Conservation (phyloP, 2,797 vertebrate species). For the Hozukius guyotensis region DNA sequence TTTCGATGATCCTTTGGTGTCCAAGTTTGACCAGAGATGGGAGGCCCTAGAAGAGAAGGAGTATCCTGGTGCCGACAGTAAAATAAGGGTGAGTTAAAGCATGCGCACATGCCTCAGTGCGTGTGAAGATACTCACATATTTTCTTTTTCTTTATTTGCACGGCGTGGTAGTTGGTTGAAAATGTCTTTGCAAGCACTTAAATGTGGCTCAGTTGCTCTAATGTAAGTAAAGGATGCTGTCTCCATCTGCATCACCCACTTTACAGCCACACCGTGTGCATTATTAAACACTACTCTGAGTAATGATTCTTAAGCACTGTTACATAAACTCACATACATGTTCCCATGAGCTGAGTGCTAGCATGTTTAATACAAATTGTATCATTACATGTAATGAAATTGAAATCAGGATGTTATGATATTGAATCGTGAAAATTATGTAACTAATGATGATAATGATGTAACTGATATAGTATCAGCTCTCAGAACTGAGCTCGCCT, state of each 20-base stretch:
- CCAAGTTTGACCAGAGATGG: constrained; percentile 98
- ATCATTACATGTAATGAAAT: background rate
- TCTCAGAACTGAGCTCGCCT: background rate
- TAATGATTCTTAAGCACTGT: background rate
- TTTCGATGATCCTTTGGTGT: constrained; percentile 95
- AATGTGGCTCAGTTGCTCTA: background rate
- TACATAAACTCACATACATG: background rate
- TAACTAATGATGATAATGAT: background rate
- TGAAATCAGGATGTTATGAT: background rate
- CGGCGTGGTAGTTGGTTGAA: background rate
- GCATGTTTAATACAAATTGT: background rate
- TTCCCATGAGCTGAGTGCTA: background rate
- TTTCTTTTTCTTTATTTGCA: background rate
- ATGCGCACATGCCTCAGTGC: background rate
- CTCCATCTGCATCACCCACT: background rate
- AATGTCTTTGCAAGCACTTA: constrained; percentile 4
- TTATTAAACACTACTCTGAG: constrained; percentile 26
- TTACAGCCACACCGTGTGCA: background rate
- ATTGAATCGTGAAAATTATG: background rate
- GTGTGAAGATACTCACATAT: background rate
- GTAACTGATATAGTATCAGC: too few species aligned
- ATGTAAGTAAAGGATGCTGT: background rate
- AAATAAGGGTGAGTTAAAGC: constrained; percentile 77
- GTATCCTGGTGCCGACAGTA: constrained; percentile 96
- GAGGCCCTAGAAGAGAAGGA: constrained; percentile 97